These are phyloP conservation scores for Elmis aenea DNA, from an alignment of 2,888 invertebrate species.

Conservation along the genomic window DNA sequence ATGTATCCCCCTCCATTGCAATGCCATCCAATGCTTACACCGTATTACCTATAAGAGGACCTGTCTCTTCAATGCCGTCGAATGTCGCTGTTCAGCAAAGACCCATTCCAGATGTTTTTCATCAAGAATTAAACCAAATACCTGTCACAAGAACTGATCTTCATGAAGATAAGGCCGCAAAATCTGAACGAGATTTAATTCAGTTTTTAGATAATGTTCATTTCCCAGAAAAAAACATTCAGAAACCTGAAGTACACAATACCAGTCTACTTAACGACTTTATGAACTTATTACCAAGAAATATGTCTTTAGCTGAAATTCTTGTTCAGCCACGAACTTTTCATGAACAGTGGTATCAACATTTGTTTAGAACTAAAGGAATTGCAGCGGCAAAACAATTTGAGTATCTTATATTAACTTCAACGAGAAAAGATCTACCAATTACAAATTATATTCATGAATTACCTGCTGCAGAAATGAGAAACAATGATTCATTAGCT, in stretches of 20 bases:
- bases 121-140: not conserved
- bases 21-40: not conserved
- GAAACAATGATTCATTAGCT: no score
- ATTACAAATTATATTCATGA: not conserved
- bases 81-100: not conserved
- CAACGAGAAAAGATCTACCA: constrained; percentile 18
- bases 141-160: not conserved
- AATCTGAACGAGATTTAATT: constrained; percentile 44
- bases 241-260: constrained; percentile 28
- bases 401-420: constrained; percentile 37
- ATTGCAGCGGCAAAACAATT: constrained; percentile 55
- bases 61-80: no score
- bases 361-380: constrained; percentile 52
- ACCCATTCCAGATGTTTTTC: not conserved
- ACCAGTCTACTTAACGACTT: constrained; percentile 32
- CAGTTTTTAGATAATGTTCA: constrained; percentile 58
- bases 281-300: constrained; percentile 50
- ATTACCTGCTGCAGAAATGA: not conserved
- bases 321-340: constrained; percentile 47
- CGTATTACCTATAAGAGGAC: no score
- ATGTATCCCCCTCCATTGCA: not conserved
- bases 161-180: not conserved
- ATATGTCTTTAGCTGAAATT: constrained; percentile 55
- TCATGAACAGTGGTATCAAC: constrained; percentile 51
- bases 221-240: constrained; percentile 44